phyloP scores from a whole-genome alignment of 1,140 invertebrate genomes.

The Eumeta japonica region DNA sequence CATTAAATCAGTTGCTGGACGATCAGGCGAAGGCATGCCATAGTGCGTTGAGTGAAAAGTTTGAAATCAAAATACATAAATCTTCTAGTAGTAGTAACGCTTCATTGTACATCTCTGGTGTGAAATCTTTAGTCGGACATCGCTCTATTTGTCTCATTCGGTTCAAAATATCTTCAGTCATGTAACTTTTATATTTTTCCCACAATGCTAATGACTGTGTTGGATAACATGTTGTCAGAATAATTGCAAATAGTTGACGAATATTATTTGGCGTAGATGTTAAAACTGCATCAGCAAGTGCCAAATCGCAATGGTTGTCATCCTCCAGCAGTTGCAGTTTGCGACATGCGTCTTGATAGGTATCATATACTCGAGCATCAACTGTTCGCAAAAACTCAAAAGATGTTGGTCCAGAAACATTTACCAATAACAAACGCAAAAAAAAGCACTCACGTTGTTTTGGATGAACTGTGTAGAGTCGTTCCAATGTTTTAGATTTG shows the following conservation, averaged over 20 bases:
- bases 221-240: too few species aligned
- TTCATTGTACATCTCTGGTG: conserved; percentile 14
- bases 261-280: conserved; percentile 23
- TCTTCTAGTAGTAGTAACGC: too few species aligned
- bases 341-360: conserved; percentile 34
- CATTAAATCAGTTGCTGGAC: too few species aligned
- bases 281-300: conserved; percentile 25
- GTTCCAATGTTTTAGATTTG: conserved; percentile 20
- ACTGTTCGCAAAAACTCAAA: conserved; percentile 47
- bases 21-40: too few species aligned
- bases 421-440: too few species aligned
- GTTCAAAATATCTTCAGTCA: too few species aligned
- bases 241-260: conserved; percentile 27
- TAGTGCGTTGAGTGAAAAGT: too few species aligned
- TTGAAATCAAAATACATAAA: too few species aligned
- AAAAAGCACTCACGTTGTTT: conserved; percentile 41
- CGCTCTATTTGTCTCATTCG: too few species aligned
- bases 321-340: conserved; percentile 18
- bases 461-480: too few species aligned
- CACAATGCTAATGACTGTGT: too few species aligned
- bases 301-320: conserved; percentile 28
- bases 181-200: conserved; percentile 13
- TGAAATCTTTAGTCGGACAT: too few species aligned
- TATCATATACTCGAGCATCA: conserved; percentile 30
- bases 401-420: conserved; percentile 49